phyloP scores from a whole-genome alignment of 2,888 invertebrate genomes.

The Brachynemurus nebulosus region DNA sequence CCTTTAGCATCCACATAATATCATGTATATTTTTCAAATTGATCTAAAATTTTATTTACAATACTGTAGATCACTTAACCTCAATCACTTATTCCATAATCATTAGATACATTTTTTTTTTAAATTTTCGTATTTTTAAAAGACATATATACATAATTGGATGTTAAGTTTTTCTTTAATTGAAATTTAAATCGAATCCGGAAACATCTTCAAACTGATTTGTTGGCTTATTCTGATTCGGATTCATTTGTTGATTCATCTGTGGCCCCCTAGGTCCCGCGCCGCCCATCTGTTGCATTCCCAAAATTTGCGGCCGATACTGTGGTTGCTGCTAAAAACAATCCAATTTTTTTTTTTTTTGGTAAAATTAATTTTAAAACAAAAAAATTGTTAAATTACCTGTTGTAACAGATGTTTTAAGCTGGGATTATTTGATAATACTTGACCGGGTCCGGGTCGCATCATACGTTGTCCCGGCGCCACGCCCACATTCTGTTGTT shows the following conservation, averaged over 20 bases:
- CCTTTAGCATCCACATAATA: too few relatives aligned
- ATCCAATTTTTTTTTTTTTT: slow-evolving; percentile 8
- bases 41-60: too few relatives aligned
- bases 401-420: slow-evolving; percentile 67
- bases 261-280: slow-evolving; percentile 34
- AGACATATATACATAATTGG: too few relatives aligned
- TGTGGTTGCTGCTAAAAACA: slow-evolving; percentile 46
- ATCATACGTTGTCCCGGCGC: slow-evolving; percentile 45
- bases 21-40: too few relatives aligned
- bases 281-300: slow-evolving; percentile 39
- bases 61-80: too few relatives aligned
- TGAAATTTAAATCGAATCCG: slow-evolving; percentile 36
- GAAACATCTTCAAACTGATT: slow-evolving; percentile 38
- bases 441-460: slow-evolving; percentile 38
- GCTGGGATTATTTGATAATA: slow-evolving; percentile 63
- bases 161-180: too few relatives aligned
- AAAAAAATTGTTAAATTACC: too few relatives aligned
- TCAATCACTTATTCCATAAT: too few relatives aligned
- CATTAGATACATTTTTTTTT: too few relatives aligned
- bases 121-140: too few relatives aligned
- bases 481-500: slow-evolving; percentile 4
- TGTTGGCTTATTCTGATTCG: slow-evolving; percentile 30
- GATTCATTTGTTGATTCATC: slow-evolving; percentile 30
- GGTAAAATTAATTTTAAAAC: too few relatives aligned
- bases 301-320: slow-evolving; percentile 46